Percentiles rank a stretch among this genome's conserved stretches.
These are phyloP conservation scores for Neoaliturus tenellus DNA, from an alignment of 2,888 invertebrate genomes.

Conservation along the genomic window DNA sequence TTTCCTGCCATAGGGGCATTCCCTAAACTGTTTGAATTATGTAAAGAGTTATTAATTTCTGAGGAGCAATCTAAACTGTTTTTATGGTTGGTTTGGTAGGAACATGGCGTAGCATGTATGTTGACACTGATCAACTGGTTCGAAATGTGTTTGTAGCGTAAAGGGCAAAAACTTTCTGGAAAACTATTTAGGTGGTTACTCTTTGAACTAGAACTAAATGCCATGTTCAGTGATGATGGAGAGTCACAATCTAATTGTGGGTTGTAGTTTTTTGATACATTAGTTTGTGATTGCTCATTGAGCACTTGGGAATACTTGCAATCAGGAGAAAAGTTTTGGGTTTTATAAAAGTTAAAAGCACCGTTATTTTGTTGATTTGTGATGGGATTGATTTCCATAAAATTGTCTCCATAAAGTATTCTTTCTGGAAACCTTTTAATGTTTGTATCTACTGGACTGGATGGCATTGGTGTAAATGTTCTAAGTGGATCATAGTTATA, in stretches of 20 bases:
- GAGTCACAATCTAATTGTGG: not conserved
- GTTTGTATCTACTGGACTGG: not conserved
- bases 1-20: too few relatives aligned
- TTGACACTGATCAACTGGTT: constrained; percentile 9
- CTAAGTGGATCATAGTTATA: not conserved
- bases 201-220: not conserved
- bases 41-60: not conserved
- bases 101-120: not conserved
- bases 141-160: not conserved
- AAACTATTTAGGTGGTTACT: not conserved
- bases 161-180: not conserved
- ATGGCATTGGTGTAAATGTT: not conserved
- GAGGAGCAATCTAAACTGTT: not conserved
- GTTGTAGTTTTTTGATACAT: not conserved
- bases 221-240: not conserved
- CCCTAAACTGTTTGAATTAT: not conserved
- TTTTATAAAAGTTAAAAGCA: not conserved
- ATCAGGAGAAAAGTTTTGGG: not conserved
- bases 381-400: not conserved
- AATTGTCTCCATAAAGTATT: not conserved
- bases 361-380: not conserved
- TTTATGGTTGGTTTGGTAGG: not conserved
- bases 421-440: not conserved
- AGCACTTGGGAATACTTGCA: not conserved
- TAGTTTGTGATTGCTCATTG: not conserved